Conservation (phyloP, 2,797 vertebrate genomes). For the Catamblyrhynchus diadema region DNA sequence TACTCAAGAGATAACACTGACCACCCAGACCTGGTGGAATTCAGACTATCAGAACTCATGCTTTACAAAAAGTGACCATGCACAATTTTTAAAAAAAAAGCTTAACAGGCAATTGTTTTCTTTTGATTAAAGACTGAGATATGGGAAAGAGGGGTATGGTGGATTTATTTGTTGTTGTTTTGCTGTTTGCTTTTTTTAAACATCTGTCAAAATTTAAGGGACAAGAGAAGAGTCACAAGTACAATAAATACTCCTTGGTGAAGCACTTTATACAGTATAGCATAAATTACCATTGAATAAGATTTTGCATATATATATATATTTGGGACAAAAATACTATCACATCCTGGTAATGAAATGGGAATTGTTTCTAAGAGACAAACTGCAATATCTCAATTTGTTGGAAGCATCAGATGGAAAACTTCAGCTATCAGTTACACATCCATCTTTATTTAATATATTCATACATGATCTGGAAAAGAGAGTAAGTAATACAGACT, state of each 20-base stretch:
- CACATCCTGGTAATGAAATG: not conserved
- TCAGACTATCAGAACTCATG: not conserved
- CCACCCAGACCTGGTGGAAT: not conserved
- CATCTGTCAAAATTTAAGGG: not conserved
- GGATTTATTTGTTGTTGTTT: not conserved
- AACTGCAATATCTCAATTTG: not conserved
- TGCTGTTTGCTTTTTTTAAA: not conserved
- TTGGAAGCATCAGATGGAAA: not conserved
- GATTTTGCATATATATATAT: not conserved
- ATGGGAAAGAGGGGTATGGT: not conserved
- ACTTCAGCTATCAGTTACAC: not conserved
- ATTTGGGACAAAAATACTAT: not conserved
- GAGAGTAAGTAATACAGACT: not conserved
- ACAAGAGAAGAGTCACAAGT: not conserved
- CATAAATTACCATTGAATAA: not conserved
- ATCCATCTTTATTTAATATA: constrained; percentile 11
- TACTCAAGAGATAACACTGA: not conserved
- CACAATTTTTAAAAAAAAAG: not conserved
- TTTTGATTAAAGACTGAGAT: not conserved
- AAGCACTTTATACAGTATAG: not conserved
- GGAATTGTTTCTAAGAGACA: not conserved
- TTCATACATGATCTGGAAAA: not conserved
- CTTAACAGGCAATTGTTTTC: not conserved
- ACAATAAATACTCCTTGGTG: not conserved
- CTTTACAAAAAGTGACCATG: not conserved